Conservation (phyloP, 1,140 invertebrate species). For the Brevipalpus yothersi region DNA sequence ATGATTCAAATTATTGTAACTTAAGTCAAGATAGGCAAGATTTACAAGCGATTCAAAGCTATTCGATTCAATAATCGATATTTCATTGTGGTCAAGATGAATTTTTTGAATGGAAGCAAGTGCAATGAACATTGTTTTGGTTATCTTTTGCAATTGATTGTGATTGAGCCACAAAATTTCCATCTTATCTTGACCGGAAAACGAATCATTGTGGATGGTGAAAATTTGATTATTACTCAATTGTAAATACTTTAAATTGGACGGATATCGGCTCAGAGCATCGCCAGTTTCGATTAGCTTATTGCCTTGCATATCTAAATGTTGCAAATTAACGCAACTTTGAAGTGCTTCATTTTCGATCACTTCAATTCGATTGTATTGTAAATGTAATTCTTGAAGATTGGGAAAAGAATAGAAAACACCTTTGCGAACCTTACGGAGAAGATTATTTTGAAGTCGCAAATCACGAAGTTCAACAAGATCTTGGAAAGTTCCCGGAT, state of each 20-base stretch:
- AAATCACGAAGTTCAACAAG: conserved; percentile 44
- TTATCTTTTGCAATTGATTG: conserved; percentile 46
- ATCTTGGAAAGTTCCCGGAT: conserved; percentile 48
- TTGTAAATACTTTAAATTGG: conserved; percentile 55
- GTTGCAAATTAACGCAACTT: conserved; percentile 52
- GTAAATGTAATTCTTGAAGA: conserved; percentile 55
- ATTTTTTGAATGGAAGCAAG: conserved; percentile 42
- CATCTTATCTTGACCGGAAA: conserved; percentile 46
- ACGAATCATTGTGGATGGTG: conserved; percentile 44
- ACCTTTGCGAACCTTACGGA: conserved; percentile 41
- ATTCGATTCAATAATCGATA: conserved; percentile 46
- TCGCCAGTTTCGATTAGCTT: conserved; percentile 45
- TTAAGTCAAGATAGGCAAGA: conserved; percentile 28
- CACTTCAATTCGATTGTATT: conserved; percentile 52
- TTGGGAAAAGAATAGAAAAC: conserved; percentile 52
- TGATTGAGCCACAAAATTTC: conserved; percentile 63
- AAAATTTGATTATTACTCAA: conserved; percentile 53
- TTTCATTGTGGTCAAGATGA: conserved; percentile 56
- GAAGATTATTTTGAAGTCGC: conserved; percentile 57
- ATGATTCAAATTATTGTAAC: conserved; percentile 17
- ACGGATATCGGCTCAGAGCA: conserved; percentile 35
- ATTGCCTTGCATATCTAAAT: conserved; percentile 65
- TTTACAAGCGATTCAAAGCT: conserved; percentile 46
- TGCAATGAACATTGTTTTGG: conserved; percentile 43
- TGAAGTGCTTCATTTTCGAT: conserved; percentile 60